Evolutionary conservation across 1,140 invertebrate genomes (phyloP).

Genomic region (Cherax destructor): DNA sequence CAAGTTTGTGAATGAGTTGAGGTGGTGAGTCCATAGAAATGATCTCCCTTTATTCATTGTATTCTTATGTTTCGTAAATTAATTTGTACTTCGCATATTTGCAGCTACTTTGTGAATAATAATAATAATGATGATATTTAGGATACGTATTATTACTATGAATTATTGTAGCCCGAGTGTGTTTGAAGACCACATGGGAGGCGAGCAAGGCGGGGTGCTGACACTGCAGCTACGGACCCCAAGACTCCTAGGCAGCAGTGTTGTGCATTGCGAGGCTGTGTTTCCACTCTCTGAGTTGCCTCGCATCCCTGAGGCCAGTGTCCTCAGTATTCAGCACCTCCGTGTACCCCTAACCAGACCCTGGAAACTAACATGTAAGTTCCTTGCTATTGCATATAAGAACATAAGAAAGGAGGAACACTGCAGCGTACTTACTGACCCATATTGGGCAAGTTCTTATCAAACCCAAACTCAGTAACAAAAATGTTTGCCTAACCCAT

Average conservation of each 20-base stretch:
- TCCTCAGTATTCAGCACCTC: neutral
- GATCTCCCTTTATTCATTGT: no score
- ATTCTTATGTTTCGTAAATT: no score
- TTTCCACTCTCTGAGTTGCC: slow-evolving; percentile 22
- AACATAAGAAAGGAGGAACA: no score
- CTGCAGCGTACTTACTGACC: no score
- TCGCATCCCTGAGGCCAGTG: neutral
- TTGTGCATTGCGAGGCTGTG: slow-evolving; percentile 45
- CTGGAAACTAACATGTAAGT: slow-evolving; percentile 48
- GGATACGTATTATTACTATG: no score
- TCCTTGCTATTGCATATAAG: neutral
- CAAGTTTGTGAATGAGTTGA: no score
- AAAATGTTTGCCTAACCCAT: neutral
- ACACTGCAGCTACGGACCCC: slow-evolving; percentile 50
- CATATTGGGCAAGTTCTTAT: no score
- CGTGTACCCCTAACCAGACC: slow-evolving; percentile 45
- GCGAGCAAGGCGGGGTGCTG: slow-evolving; percentile 28
- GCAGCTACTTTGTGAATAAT: no score
- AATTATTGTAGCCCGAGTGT: neutral
- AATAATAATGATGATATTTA: no score
- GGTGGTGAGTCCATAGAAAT: no score
- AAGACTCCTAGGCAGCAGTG: slow-evolving; percentile 4
- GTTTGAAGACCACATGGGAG: neutral
- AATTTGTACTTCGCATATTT: no score
- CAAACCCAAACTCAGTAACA: no score